These are phyloP conservation scores for Drosophila ananassae DNA, from an alignment of 1,140 invertebrate genomes.

Conservation along the genomic window DNA sequence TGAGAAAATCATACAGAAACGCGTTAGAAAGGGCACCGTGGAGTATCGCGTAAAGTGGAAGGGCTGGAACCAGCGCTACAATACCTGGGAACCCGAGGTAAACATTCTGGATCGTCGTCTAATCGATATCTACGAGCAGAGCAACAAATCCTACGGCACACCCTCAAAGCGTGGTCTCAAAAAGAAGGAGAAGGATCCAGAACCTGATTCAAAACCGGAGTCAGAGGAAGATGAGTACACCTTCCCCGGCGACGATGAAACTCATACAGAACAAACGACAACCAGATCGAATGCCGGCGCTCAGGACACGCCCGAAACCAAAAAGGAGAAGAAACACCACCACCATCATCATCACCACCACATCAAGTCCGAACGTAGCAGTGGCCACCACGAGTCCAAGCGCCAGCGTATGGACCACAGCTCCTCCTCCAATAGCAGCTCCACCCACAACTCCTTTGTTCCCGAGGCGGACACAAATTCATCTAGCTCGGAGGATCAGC, in stretches of 20 bases:
- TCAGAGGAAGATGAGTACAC: slow-evolving; percentile 85
- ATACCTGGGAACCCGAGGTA: slow-evolving; percentile 98
- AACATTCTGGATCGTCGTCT: slow-evolving; percentile 97
- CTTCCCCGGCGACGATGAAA: slow-evolving; percentile 84
- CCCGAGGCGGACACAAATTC: slow-evolving; percentile 80
- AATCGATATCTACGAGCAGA: slow-evolving; percentile 93
- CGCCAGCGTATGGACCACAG: slow-evolving; percentile 63
- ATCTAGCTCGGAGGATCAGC: slow-evolving; percentile 82
- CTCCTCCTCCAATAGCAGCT: slow-evolving; percentile 65
- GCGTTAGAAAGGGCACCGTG: slow-evolving; percentile 95
- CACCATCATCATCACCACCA: slow-evolving; percentile 66
- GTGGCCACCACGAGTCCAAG: slow-evolving; percentile 65
- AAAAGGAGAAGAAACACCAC: slow-evolving; percentile 73
- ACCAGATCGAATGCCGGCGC: slow-evolving; percentile 48
- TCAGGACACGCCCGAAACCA: slow-evolving; percentile 42
- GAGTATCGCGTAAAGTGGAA: slow-evolving; percentile 99
- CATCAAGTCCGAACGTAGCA: slow-evolving; percentile 67
- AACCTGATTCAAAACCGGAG: slow-evolving; percentile 82
- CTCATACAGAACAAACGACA: slow-evolving; percentile 36
- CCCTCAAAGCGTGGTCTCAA: slow-evolving; percentile 85
- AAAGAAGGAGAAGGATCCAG: slow-evolving; percentile 84
- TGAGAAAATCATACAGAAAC: slow-evolving; percentile 97
- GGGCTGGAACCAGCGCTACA: slow-evolving; percentile 97
- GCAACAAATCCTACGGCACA: slow-evolving; percentile 84
- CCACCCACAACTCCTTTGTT: slow-evolving; percentile 65